phyloP scores from a whole-genome alignment of 2,113 vertebrate genomes.

The Clupea harengus region DNA sequence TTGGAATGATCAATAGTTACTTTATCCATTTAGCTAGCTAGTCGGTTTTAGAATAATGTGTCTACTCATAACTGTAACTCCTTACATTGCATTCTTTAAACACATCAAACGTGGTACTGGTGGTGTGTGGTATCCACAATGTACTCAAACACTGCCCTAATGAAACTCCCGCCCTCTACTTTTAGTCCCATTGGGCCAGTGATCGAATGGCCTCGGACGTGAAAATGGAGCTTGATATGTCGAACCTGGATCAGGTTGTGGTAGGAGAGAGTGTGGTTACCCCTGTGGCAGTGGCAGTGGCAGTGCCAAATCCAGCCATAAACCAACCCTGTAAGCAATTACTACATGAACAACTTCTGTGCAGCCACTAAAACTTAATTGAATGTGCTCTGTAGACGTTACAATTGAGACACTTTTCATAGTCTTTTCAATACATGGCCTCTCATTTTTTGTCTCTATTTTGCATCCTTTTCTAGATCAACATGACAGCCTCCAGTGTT shows the following conservation, averaged over 20 bases:
- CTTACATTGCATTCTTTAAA: not conserved
- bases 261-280: not conserved
- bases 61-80: not conserved
- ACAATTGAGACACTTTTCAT: no score
- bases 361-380: not conserved
- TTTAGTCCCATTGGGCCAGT: not conserved
- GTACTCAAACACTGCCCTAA: not conserved
- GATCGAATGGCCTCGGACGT: not conserved
- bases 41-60: not conserved
- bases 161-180: not conserved
- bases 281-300: not conserved
- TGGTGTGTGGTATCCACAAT: not conserved
- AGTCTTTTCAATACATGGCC: not conserved
- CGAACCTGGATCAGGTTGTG: conserved; percentile 17
- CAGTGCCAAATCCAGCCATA: not conserved
- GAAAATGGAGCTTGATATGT: conserved; percentile 19
- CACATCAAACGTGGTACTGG: not conserved
- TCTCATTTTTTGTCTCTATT: not conserved
- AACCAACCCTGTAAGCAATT: conserved; percentile 20
- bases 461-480: conserved; percentile 62
- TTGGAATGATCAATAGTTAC: not conserved
- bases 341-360: not conserved
- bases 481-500: conserved; percentile 79
- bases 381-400: no score
- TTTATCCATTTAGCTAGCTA: not conserved